A percentile compares a stretch with the other conserved stretches of the same genome.
These are phyloP conservation scores for Spialia ferax DNA, from an alignment of 2,888 invertebrate species.

Conservation along the genomic window DNA sequence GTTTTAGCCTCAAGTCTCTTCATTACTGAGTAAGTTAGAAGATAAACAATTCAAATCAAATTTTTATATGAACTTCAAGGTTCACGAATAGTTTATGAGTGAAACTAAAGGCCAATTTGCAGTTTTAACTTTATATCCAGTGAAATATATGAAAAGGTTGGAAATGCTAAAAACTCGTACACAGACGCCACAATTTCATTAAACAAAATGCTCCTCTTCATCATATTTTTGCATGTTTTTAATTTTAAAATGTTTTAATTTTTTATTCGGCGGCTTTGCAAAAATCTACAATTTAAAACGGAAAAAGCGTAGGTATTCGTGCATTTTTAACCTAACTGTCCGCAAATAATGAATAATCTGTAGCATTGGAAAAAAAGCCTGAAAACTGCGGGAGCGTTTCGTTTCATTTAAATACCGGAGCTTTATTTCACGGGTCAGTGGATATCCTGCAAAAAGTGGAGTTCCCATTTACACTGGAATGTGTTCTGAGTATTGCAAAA, in stretches of 20 bases:
- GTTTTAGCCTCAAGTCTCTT: too few species aligned
- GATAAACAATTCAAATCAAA: too few species aligned
- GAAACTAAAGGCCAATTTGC: not conserved
- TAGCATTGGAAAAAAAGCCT: conserved; percentile 52
- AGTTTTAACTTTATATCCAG: not conserved
- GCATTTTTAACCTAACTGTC: conserved; percentile 38
- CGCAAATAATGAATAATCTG: conserved; percentile 58
- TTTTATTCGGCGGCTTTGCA: conserved; percentile 1
- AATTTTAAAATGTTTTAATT: not conserved
- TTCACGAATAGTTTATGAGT: not conserved
- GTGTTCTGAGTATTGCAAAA: conserved; percentile 30
- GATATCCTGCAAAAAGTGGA: conserved; percentile 51
- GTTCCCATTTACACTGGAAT: conserved; percentile 27
- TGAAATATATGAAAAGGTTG: not conserved
- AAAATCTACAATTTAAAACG: conserved; percentile 18
- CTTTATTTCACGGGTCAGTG: conserved; percentile 67
- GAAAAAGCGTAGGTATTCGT: conserved; percentile 22
- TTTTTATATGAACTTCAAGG: not conserved
- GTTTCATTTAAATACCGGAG: conserved; percentile 71
- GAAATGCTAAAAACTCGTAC: not conserved
- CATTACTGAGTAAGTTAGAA: too few species aligned
- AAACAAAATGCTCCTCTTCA: not conserved
- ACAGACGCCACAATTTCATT: not conserved
- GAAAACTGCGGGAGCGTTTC: conserved; percentile 59
- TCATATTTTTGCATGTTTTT: not conserved